A percentile compares a stretch with the other conserved stretches of the same genome.
phyloP scores from a whole-genome alignment of 2,797 vertebrate genomes.

The Eidolon dupreanum region DNA sequence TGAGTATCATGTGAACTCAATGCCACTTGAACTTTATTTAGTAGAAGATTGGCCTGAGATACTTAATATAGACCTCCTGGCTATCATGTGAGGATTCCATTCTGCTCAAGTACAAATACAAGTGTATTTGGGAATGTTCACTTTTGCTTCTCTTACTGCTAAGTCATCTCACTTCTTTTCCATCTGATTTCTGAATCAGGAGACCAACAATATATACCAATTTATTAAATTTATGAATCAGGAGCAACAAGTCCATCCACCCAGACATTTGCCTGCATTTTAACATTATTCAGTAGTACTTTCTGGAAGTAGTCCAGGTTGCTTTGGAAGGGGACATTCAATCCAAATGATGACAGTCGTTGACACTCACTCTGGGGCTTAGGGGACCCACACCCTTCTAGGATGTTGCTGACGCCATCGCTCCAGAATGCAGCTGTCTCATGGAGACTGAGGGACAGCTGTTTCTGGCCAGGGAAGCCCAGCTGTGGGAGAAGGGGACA shows the following conservation, averaged over 20 bases:
- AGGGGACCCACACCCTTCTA: neutral
- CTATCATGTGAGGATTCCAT: constrained; percentile 80
- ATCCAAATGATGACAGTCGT: neutral
- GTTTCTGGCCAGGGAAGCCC: neutral
- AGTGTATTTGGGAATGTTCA: constrained; percentile 49
- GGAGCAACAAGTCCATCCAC: neutral
- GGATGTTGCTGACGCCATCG: neutral
- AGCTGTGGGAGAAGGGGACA: neutral
- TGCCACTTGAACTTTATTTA: constrained; percentile 85
- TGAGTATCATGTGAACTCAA: constrained; percentile 77
- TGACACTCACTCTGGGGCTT: neutral
- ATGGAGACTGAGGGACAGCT: neutral
- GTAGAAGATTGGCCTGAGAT: constrained; percentile 67
- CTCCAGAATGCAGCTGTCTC: constrained; percentile 43
- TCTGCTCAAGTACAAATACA: constrained; percentile 68
- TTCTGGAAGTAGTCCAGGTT: constrained; percentile 4
- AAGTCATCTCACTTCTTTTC: neutral
- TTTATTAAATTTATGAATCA: neutral
- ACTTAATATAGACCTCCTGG: constrained; percentile 84
- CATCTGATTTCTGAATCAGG: neutral
- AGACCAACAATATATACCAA: neutral
- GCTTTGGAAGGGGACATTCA: neutral
- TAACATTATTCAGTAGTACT: neutral
- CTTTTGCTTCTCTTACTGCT: constrained; percentile 33
- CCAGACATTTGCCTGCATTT: neutral